Percentiles rank a stretch among this genome's conserved stretches.
phyloP scores from a whole-genome alignment of 2,888 invertebrate genomes.

The Reticulitermes lucifugus region DNA sequence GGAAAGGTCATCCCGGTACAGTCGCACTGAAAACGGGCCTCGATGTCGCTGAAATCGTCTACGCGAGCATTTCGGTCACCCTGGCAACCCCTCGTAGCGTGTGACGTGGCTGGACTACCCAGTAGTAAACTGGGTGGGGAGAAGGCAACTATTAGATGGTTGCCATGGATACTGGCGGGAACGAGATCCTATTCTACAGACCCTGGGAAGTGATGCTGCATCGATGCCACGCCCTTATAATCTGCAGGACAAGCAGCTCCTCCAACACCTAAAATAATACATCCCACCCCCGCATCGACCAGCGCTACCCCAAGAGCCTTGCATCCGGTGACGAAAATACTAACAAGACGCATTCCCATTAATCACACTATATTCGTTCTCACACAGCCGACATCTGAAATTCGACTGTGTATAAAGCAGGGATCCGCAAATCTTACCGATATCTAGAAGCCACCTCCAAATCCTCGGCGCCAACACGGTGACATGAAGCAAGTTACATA shows the following conservation, averaged over 20 bases:
- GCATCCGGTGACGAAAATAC: not conserved
- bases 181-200: not conserved
- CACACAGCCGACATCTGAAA: no score
- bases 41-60: constrained; percentile 1
- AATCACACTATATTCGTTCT: not conserved
- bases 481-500: no score
- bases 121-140: constrained; percentile 29
- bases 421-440: no score
- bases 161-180: constrained; percentile 41
- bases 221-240: constrained; percentile 23
- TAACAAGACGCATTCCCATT: not conserved
- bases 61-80: constrained; percentile 26
- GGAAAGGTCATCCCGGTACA: constrained; percentile 42
- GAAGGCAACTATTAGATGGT: not conserved
- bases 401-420: no score
- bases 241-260: constrained; percentile 19
- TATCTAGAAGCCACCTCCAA: no score
- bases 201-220: constrained; percentile 22
- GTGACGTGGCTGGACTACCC: constrained; percentile 37
- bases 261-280: constrained; percentile 1
- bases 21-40: constrained; percentile 22
- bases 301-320: not conserved
- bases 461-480: no score
- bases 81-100: constrained; percentile 17
- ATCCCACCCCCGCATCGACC: not conserved